These are phyloP conservation scores for Ichneumoninae sp. DNA, from an alignment of 2,888 invertebrate species.

Conservation along the genomic window DNA sequence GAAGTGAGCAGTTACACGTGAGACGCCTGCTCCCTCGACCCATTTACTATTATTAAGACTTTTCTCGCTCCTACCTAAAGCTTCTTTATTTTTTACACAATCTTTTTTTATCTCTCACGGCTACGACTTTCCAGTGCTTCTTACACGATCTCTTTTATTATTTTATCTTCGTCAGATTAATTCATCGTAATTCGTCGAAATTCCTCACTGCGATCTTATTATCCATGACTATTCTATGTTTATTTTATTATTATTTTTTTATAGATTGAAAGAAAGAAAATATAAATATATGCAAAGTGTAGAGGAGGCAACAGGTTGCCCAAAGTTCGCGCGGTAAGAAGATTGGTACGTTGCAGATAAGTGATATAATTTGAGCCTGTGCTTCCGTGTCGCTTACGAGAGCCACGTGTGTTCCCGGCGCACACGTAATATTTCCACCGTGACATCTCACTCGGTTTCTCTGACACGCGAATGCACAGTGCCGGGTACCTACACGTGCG, in stretches of 20 bases:
- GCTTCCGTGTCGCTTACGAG: neutral
- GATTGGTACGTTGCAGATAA: neutral
- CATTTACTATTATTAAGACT: conserved; percentile 73
- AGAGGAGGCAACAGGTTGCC: conserved; percentile 37
- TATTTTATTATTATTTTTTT: no score
- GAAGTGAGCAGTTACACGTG: conserved; percentile 30
- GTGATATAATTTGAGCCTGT: conserved; percentile 21
- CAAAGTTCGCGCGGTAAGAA: neutral
- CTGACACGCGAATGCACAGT: conserved; percentile 14
- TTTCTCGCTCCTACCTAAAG: conserved; percentile 23
- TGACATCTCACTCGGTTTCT: conserved; percentile 28
- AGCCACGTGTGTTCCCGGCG: conserved; percentile 10
- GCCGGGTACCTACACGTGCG: neutral
- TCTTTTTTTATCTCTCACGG: conserved; percentile 20
- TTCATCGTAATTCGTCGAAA: no score
- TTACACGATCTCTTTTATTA: neutral
- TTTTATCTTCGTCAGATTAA: neutral
- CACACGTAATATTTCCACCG: conserved; percentile 22
- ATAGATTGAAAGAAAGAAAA: neutral
- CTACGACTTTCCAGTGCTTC: neutral
- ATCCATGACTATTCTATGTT: conserved; percentile 19
- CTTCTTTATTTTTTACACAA: neutral
- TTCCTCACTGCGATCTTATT: neutral
- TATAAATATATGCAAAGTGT: conserved; percentile 2
- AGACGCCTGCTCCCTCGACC: conserved; percentile 63